A percentile compares a stretch with the other conserved stretches of the same genome.
Evolutionary conservation across 2,888 invertebrate species (phyloP).

Genomic region (Eupithecia abbreviata): DNA sequence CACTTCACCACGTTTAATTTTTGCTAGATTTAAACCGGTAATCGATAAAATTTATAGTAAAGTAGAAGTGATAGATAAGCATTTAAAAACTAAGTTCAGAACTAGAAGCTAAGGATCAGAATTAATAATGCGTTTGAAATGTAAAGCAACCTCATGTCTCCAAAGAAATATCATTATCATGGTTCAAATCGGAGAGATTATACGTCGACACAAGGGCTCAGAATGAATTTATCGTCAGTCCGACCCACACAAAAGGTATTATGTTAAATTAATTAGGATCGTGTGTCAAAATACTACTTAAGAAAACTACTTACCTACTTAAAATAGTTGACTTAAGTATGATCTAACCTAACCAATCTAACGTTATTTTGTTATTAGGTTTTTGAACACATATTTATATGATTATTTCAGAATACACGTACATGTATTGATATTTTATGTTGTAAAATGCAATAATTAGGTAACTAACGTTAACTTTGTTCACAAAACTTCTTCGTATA

Average conservation of each 20-base stretch:
- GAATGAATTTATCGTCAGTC: constrained; percentile 56
- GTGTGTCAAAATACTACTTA: constrained; percentile 77
- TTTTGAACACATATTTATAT: neutral
- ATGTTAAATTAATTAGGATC: constrained; percentile 78
- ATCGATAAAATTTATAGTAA: no score
- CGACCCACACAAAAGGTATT: constrained; percentile 68
- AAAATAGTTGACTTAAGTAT: constrained; percentile 55
- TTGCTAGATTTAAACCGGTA: neutral
- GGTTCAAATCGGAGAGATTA: constrained; percentile 63
- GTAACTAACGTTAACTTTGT: neutral
- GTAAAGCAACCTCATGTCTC: constrained; percentile 15
- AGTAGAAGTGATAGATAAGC: neutral
- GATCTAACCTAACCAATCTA: neutral
- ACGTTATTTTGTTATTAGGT: neutral
- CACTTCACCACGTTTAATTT: constrained; percentile 12
- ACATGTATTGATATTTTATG: neutral
- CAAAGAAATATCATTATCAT: constrained; percentile 40
- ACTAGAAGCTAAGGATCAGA: neutral
- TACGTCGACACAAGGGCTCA: constrained; percentile 55
- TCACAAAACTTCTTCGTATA: neutral
- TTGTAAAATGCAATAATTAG: neutral
- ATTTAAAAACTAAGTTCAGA: neutral
- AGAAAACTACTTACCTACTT: constrained; percentile 55
- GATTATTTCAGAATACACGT: neutral
- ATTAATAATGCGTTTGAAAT: neutral